Conservation (phyloP, 2,888 invertebrate species). For the Torymus aiolomorphi region DNA sequence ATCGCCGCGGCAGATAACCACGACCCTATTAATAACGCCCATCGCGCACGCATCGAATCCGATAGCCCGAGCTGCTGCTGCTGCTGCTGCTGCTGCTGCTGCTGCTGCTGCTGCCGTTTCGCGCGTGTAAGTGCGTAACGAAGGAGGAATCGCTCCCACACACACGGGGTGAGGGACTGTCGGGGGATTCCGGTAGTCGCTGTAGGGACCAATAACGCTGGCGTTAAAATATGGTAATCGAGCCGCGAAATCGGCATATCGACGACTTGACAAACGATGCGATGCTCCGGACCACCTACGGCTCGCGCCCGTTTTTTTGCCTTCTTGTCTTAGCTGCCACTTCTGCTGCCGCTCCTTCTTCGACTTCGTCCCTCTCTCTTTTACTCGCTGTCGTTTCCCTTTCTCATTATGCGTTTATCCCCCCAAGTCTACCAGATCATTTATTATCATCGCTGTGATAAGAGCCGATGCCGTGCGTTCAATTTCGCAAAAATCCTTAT, state of each 20-base stretch:
- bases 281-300: constrained; percentile 73
- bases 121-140: constrained; percentile 17
- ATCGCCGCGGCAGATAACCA: constrained; percentile 47
- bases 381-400: neutral
- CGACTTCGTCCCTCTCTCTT: constrained; percentile 4
- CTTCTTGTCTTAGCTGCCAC: constrained; percentile 45
- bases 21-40: constrained; percentile 49
- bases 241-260: constrained; percentile 74
- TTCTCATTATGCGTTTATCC: constrained; percentile 6
- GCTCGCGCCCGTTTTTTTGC: constrained; percentile 59
- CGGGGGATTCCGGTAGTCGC: constrained; percentile 72
- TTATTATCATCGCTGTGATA: constrained; percentile 69
- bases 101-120: neutral
- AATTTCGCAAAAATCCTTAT: neutral
- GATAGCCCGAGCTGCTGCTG: neutral
- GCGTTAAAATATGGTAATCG: constrained; percentile 76
- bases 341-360: constrained; percentile 27
- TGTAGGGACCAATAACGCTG: constrained; percentile 71
- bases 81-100: neutral
- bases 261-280: constrained; percentile 76
- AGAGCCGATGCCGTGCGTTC: constrained; percentile 6
- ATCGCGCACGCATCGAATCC: constrained; percentile 3
- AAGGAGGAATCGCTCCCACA: constrained; percentile 16
- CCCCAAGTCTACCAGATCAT: constrained; percentile 68
- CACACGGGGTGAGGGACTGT: too few species aligned